A percentile compares a stretch with the other conserved stretches of the same genome.
phyloP scores from a whole-genome alignment of 1,140 invertebrate species.

The Lepidurus packardi region DNA sequence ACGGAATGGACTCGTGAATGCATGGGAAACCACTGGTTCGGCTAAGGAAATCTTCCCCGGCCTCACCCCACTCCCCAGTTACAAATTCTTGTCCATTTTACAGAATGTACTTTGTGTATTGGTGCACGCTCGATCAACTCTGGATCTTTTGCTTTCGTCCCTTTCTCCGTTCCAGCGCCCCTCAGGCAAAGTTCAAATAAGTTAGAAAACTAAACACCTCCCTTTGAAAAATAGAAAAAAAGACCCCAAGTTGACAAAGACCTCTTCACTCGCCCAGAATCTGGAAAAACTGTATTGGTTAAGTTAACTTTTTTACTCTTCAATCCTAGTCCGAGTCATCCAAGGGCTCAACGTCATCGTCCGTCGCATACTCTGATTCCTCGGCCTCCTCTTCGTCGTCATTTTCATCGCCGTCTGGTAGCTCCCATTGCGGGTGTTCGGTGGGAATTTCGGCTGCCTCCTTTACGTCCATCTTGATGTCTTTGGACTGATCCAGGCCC shows the following conservation, averaged over 20 bases:
- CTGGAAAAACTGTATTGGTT: conserved; percentile 52
- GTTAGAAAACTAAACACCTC: too few species aligned
- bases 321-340: conserved; percentile 50
- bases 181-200: too few species aligned
- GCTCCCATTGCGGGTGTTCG: conserved; percentile 93
- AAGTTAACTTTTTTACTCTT: conserved; percentile 48
- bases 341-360: conserved; percentile 63
- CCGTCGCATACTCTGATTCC: conserved; percentile 64
- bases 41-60: conserved; percentile 47
- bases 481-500: conserved; percentile 82
- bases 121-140: too few species aligned
- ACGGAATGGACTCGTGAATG: conserved; percentile 76
- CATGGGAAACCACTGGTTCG: conserved; percentile 85
- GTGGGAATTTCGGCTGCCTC: conserved; percentile 82
- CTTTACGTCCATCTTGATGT: conserved; percentile 93
- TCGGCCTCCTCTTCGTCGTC: conserved; percentile 52
- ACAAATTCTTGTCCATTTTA: too few species aligned
- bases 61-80: neutral
- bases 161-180: too few species aligned
- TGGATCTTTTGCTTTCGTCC: too few species aligned
- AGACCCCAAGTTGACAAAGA: too few species aligned
- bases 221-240: too few species aligned
- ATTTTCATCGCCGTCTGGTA: conserved; percentile 87
- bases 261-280: neutral
- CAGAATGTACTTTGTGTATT: too few species aligned